Percentiles rank a stretch among this genome's conserved stretches.
Conservation (phyloP, 2,888 invertebrate species). For the Conomelus anceps region DNA sequence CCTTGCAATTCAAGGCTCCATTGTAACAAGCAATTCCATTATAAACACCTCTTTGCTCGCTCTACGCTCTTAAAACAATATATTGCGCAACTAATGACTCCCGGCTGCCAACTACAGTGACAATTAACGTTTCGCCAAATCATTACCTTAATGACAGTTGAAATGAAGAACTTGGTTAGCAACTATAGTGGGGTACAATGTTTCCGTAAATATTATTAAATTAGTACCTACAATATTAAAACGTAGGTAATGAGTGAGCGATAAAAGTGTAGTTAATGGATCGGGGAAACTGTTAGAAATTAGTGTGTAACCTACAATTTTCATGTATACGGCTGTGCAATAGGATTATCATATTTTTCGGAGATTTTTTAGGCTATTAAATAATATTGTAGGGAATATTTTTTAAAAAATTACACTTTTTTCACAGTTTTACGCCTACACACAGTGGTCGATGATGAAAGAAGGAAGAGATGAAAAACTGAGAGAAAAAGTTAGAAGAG, state of each 20-base stretch:
- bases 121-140: not conserved
- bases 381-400: not conserved
- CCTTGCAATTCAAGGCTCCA: not conserved
- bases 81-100: not conserved
- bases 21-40: not conserved
- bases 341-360: no score
- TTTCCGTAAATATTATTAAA: not conserved
- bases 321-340: not conserved
- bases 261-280: not conserved
- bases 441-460: not conserved
- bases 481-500: not conserved
- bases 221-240: not conserved
- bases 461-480: not conserved
- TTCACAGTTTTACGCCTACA: not conserved
- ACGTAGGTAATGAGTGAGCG: not conserved
- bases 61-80: not conserved
- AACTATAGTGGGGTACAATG: not conserved
- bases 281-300: not conserved
- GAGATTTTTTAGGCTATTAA: no score
- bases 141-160: not conserved
- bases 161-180: not conserved
- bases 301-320: not conserved
- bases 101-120: not conserved
- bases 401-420: no score
- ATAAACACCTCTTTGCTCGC: not conserved